These are phyloP conservation scores for Cosmopolites sordidus DNA, from an alignment of 2,888 invertebrate genomes.

Conservation along the genomic window DNA sequence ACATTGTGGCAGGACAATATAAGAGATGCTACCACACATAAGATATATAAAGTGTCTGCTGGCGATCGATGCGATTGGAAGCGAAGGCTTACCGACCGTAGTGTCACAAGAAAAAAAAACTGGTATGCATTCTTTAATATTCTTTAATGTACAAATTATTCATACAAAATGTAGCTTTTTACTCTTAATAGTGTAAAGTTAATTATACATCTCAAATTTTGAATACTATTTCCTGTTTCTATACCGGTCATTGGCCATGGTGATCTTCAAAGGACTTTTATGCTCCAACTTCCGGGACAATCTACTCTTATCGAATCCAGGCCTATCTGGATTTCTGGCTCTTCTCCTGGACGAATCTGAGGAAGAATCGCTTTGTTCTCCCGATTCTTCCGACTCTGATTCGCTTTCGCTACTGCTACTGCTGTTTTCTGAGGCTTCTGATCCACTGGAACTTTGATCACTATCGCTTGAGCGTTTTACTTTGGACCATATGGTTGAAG, in stretches of 20 bases:
- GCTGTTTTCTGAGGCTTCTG: slow-evolving; percentile 25
- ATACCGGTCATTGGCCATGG: slow-evolving; percentile 31
- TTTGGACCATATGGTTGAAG: slow-evolving; percentile 45
- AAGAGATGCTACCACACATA: too few relatives aligned
- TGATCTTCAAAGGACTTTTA: slow-evolving; percentile 42
- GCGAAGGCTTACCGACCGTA: too few relatives aligned
- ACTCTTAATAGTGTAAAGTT: too few relatives aligned
- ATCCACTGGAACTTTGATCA: slow-evolving; percentile 24
- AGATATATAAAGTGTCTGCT: too few relatives aligned
- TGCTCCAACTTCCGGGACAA: slow-evolving; percentile 30
- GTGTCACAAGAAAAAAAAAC: too few relatives aligned
- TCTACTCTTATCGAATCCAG: slow-evolving; percentile 36
- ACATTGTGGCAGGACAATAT: too few relatives aligned
- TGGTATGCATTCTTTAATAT: too few relatives aligned
- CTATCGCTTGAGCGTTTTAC: slow-evolving; percentile 25
- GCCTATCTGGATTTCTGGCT: slow-evolving; percentile 28
- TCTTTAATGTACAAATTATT: too few relatives aligned
- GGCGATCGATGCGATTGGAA: too few relatives aligned
- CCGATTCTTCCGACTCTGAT: slow-evolving; percentile 25
- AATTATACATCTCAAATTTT: too few relatives aligned
- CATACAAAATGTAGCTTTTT: too few relatives aligned
- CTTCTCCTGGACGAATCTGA: slow-evolving; percentile 24
- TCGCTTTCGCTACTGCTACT: slow-evolving; percentile 26
- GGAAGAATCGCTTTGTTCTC: slow-evolving; percentile 27
- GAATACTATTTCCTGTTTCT: slow-evolving; percentile 8